These are phyloP conservation scores for Sciurus vulgaris DNA, from an alignment of 2,797 vertebrate species.

Conservation along the genomic window DNA sequence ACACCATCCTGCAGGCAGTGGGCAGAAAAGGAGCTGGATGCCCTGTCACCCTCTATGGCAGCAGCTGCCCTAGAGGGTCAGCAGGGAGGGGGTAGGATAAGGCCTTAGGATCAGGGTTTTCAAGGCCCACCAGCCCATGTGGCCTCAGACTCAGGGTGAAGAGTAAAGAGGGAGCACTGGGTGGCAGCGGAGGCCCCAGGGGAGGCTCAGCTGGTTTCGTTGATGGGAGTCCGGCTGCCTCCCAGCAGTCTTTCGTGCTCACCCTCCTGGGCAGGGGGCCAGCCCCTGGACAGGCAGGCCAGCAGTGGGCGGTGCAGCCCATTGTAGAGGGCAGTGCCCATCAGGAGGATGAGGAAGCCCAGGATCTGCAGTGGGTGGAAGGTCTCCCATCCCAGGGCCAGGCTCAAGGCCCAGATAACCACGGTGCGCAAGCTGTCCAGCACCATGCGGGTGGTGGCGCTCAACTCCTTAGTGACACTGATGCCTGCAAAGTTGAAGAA, in stretches of 20 bases:
- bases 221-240: conserved; percentile 78
- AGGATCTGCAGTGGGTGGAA: conserved; percentile 94
- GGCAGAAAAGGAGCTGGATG: not conserved
- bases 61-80: not conserved
- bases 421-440: conserved; percentile 96
- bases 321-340: conserved; percentile 93
- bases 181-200: not conserved
- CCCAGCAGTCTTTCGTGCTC: conserved; percentile 84
- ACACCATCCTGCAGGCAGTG: not conserved
- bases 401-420: conserved; percentile 94
- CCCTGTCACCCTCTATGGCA: not conserved
- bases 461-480: conserved; percentile 97
- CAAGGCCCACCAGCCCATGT: not conserved
- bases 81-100: not conserved
- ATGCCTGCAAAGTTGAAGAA: conserved; percentile 98
- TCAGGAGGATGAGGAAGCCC: conserved; percentile 93
- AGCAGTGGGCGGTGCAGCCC: conserved; percentile 93
- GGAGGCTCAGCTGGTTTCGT: conserved; percentile 77
- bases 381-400: conserved; percentile 93
- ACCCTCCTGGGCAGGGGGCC: accelerated
- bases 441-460: conserved; percentile 98
- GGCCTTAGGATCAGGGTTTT: not conserved
- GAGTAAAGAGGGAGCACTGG: not conserved
- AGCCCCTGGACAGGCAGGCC: conserved; percentile 85
- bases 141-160: not conserved